Base-by-base conservation (phyloP, 1,140 invertebrate genomes). In the Bombus picipes region DNA sequence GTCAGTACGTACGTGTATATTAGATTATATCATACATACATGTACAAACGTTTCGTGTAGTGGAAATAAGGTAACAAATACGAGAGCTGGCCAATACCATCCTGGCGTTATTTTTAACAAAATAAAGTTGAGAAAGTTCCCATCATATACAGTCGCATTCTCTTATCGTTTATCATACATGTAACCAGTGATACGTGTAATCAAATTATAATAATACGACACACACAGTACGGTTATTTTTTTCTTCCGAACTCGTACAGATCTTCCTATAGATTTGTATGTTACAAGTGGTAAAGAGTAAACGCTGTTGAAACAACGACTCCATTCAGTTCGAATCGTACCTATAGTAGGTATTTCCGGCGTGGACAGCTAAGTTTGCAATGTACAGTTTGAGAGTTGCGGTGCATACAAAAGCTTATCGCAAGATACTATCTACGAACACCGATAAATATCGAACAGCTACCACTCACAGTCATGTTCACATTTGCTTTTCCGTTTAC, bases 281-380 rank as follows among this genome's bases (percentile, higher is more conserved):
- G 37, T 32, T 65, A 6, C 70, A 37, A 53, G n/a, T 37, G 32
- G 28, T 34, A 57, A 57, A 39, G 65, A 77, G 65, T 79, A 62
- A 85, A 80, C n/a, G 68, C 68, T 72, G 68, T 39, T 70, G 77
- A 80, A 85, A 85, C 83, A 85, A 85, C 83, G 83, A 41, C 53
- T 72, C 70, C 83, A 85, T 85, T 85, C 83, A 85, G 39, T 73
- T 68, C 76, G 66, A 37, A 43, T 73, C 68, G 68, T 62, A 53
- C 47, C 47, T 53, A 70, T 85, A 85, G 83, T 85, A 85, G 83
- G 83, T 85, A 85, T 72, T 85, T 85, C 83, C 83, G 83, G 83
- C 77, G 83, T 85, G 83, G 83, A 85, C 83, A 85, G 68, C 76
- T 13, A 80, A 80, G 68, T 80, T 80, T 62, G 83, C 77, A 65